These are phyloP conservation scores for Tinamus guttatus DNA, from an alignment of 2,113 vertebrate genomes.

Conservation along the genomic window DNA sequence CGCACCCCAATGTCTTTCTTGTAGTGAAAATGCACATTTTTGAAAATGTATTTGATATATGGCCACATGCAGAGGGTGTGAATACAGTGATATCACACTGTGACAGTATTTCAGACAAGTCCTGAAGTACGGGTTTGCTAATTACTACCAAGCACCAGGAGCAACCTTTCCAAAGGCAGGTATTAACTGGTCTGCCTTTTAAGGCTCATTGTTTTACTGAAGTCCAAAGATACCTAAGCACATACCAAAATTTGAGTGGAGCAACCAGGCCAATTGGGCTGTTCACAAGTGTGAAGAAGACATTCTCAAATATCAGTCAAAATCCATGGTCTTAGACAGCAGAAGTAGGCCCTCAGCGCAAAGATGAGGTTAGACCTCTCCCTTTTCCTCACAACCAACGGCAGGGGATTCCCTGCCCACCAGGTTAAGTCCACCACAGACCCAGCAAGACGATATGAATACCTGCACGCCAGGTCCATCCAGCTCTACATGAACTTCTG, in stretches of 20 bases:
- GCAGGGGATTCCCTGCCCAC: background rate
- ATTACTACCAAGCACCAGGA: background rate
- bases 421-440: background rate
- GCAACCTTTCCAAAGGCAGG: background rate
- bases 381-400: background rate
- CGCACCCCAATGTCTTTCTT: no score
- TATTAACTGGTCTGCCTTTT: background rate
- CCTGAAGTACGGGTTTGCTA: background rate
- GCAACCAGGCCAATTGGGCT: background rate
- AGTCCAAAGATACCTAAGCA: background rate
- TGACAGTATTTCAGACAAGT: background rate
- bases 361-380: background rate
- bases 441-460: rapidly evolving
- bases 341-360: rapidly evolving
- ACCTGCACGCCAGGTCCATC: background rate
- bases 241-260: background rate
- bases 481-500: background rate
- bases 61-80: background rate
- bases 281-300: background rate
- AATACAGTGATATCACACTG: background rate
- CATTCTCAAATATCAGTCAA: background rate
- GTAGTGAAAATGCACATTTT: background rate
- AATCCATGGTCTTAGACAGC: background rate
- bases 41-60: background rate
- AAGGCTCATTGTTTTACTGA: background rate